A percentile compares a stretch with the other conserved stretches of the same genome.
Conservation (phyloP, 2,113 vertebrate species). For the Cervus canadensis region DNA sequence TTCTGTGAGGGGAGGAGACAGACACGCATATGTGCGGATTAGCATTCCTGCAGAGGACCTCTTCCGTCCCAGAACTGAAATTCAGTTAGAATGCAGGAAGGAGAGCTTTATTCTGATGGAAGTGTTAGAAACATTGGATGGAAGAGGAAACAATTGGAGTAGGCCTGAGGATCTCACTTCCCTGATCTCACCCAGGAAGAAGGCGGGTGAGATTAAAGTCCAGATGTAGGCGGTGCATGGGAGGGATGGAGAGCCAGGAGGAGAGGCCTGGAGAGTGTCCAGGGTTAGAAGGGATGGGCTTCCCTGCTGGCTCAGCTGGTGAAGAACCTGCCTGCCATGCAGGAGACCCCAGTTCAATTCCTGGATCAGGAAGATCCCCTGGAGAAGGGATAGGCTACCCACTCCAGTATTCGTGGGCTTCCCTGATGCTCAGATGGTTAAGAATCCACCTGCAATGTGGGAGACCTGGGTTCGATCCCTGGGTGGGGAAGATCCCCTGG, state of each 20-base stretch:
- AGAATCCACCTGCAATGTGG: not conserved
- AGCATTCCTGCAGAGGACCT: not conserved
- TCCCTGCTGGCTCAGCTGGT: not conserved
- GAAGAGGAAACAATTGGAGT: not conserved
- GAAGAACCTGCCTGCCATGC: not conserved
- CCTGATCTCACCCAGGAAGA: not conserved
- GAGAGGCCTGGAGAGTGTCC: rapidly evolving
- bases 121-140: not conserved
- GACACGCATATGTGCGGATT: no score
- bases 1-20: not conserved
- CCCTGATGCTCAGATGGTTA: not conserved
- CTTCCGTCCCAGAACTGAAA: not conserved
- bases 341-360: not conserved
- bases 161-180: not conserved
- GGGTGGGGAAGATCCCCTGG: not conserved
- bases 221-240: not conserved
- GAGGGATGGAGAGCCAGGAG: not conserved
- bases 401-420: not conserved
- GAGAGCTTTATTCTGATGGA: not conserved
- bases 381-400: not conserved
- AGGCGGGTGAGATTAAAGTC: not conserved
- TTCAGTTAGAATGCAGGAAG: not conserved
- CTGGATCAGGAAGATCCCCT: not conserved
- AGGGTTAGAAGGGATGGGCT: not conserved
- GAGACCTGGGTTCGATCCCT: not conserved